Evolutionary conservation across 1,140 invertebrate genomes (phyloP), one percentile per base, ranked within the genome.

Genomic region (Drosophila willistoni): DNA sequence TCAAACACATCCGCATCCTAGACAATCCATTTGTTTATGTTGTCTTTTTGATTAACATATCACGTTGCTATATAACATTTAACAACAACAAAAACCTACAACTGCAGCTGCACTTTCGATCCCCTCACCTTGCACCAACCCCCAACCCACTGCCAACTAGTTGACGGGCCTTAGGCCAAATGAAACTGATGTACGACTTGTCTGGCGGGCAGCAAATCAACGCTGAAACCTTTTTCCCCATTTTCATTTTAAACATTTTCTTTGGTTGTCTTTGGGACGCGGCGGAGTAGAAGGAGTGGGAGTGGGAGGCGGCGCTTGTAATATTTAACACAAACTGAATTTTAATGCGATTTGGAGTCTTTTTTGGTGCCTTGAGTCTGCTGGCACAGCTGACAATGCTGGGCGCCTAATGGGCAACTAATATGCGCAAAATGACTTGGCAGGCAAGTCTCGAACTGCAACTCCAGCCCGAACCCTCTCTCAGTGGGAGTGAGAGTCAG

Each of bases 241-340:
- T 47, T 76, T 76, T 74, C 41, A 19, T 22, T 56, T 56, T 33
- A 34, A 5, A 39, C 9, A 17, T 57, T 57, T 29, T 29, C 29
- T 29, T 29, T 29, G 29, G 29, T 29, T 29, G 29, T 29, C 7
- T 29, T 57, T 36, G 55, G 72, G 19, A 25, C 47, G 51, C 47
- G 7, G 33, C n/a, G 3, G n/a, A 19, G 33, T 19, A 9, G 47
- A 36, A 9, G 44, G 0, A n/a, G 14, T 17, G 7, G n/a, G 44
- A 9, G 44, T 36, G 10, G 42, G 17, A 33, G 67, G 61, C 69
- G 73, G 75, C 72, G 77, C 80, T 87, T 89, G 80, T 87, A 89
- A 87, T 87, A 87, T 87, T 89, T 89, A 89, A 89, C 84, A 89
- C 85, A 68, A 80, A 65, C 84, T 89, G 84, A 83, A 89, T 89